phyloP scores from a whole-genome alignment of 1,140 invertebrate genomes.

The Aphis craccivora region DNA sequence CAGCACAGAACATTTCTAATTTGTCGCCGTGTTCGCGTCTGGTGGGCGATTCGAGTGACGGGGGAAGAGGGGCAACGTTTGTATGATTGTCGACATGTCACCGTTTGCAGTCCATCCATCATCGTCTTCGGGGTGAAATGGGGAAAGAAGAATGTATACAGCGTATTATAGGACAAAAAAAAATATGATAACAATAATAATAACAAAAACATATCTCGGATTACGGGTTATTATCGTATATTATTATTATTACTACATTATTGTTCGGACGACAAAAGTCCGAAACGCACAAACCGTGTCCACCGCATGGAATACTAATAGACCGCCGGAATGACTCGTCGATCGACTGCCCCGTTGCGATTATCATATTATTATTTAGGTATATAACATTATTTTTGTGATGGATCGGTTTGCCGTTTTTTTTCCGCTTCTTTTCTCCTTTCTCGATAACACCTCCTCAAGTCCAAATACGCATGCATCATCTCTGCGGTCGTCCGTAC shows the following conservation, averaged over 20 bases:
- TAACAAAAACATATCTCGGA: conserved; percentile 35
- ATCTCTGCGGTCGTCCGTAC: conserved; percentile 24
- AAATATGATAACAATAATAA: conserved; percentile 22
- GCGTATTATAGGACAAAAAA: background rate
- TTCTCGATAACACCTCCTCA: background rate
- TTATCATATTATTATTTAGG: background rate
- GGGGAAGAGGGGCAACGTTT: background rate
- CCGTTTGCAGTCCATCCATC: conserved; percentile 45
- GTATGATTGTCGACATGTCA: conserved; percentile 18
- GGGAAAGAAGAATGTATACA: background rate
- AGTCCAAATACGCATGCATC: background rate
- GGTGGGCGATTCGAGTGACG: background rate
- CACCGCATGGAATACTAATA: conserved; percentile 47
- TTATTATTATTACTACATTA: conserved; percentile 35
- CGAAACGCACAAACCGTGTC: conserved; percentile 9
- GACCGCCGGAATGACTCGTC: conserved; percentile 40
- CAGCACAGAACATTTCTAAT: background rate
- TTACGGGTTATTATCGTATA: conserved; percentile 53
- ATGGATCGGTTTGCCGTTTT: conserved; percentile 39
- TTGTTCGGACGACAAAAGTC: conserved; percentile 43
- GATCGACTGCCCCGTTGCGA: background rate
- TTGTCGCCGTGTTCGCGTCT: background rate
- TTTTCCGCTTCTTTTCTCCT: background rate
- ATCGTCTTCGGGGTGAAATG: background rate
- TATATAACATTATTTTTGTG: conserved; percentile 4